These are phyloP conservation scores for Indicator maculatus DNA, from an alignment of 2,113 vertebrate species.

Conservation along the genomic window DNA sequence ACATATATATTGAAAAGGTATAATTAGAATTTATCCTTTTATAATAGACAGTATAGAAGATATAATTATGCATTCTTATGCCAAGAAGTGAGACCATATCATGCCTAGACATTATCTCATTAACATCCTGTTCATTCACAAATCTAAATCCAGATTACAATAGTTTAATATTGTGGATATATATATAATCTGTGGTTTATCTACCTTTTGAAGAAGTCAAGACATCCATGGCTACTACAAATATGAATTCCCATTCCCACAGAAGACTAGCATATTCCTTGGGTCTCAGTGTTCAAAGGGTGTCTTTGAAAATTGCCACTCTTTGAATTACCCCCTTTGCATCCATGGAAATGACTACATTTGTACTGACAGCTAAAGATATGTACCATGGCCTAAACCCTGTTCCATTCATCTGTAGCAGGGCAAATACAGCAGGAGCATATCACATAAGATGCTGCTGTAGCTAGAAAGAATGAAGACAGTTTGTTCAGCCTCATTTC, in stretches of 20 bases:
- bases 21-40: neutral
- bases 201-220: neutral
- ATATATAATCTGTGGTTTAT: neutral
- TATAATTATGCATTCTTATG: neutral
- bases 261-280: neutral
- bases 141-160: neutral
- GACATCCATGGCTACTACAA: neutral
- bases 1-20: neutral
- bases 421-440: neutral
- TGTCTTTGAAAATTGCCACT: neutral
- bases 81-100: constrained; percentile 6
- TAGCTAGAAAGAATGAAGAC: neutral
- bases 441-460: neutral
- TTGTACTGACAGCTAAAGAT: neutral
- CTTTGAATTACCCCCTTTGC: neutral
- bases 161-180: neutral
- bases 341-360: neutral
- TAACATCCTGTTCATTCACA: constrained; percentile 36
- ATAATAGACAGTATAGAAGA: neutral
- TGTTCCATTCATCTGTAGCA: neutral
- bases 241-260: neutral
- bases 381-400: neutral
- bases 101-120: constrained; percentile 18
- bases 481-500: neutral
- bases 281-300: neutral